A percentile compares a stretch with the other conserved stretches of the same genome.
These are phyloP conservation scores for Cloeon dipterum DNA, from an alignment of 2,888 invertebrate species.

Conservation along the genomic window DNA sequence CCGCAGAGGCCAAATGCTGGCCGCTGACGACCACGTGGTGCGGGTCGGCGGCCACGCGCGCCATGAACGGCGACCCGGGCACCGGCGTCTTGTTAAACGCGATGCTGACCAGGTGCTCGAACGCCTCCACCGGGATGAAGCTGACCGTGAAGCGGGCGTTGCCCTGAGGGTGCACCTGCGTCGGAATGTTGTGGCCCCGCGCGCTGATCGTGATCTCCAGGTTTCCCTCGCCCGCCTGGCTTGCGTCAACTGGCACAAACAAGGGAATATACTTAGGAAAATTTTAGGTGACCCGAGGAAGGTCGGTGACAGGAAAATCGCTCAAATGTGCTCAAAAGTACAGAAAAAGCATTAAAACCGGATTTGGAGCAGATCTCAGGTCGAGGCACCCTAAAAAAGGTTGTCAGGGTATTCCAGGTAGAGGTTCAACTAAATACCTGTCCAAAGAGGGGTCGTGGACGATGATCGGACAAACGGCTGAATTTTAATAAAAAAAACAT, in stretches of 20 bases:
- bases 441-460: too few species aligned
- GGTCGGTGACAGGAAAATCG: too few species aligned
- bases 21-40: slow-evolving; percentile 33
- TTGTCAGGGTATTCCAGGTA: too few species aligned
- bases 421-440: too few species aligned
- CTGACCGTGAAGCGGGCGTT: slow-evolving; percentile 83
- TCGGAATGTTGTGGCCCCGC: slow-evolving; percentile 78
- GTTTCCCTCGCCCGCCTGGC: slow-evolving; percentile 91
- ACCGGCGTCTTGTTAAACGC: slow-evolving; percentile 80
- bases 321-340: too few species aligned
- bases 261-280: too few species aligned
- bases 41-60: slow-evolving; percentile 39
- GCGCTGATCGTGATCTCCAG: slow-evolving; percentile 92
- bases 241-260: slow-evolving; percentile 54
- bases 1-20: slow-evolving; percentile 27
- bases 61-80: slow-evolving; percentile 75
- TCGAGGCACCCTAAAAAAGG: too few species aligned
- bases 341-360: too few species aligned
- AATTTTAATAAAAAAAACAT: too few species aligned
- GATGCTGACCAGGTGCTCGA: slow-evolving; percentile 88
- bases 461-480: too few species aligned
- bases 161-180: slow-evolving; percentile 84
- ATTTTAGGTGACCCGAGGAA: too few species aligned
- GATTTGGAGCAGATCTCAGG: too few species aligned
- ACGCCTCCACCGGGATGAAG: slow-evolving; percentile 83